phyloP scores from a whole-genome alignment of 2,113 vertebrate genomes.

The Phoenicopterus ruber region DNA sequence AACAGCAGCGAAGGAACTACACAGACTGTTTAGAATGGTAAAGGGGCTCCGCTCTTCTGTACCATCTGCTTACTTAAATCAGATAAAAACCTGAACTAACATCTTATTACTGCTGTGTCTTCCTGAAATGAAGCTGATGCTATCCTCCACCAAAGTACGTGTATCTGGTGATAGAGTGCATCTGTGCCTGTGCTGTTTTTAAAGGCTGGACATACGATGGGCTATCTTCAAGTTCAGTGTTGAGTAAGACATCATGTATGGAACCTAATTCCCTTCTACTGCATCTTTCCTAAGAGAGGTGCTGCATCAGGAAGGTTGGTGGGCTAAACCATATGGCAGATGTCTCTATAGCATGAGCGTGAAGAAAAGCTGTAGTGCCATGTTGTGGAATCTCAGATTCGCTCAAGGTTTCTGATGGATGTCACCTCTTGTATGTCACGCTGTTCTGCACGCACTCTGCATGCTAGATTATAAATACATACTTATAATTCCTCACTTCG shows the following conservation, averaged over 20 bases:
- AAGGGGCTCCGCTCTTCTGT: neutral
- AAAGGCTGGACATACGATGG: neutral
- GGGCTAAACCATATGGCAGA: neutral
- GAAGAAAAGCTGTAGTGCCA: neutral
- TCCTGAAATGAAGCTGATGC: neutral
- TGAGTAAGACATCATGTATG: neutral
- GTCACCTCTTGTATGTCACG: neutral
- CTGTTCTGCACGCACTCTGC: neutral
- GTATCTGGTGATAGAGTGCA: neutral
- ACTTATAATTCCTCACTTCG: neutral
- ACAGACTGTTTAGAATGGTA: neutral
- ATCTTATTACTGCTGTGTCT: neutral
- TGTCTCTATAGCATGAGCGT: neutral
- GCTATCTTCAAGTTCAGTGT: neutral
- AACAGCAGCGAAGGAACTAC: neutral
- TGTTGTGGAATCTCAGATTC: neutral
- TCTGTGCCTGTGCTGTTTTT: neutral
- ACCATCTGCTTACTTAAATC: neutral
- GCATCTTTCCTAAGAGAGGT: neutral
- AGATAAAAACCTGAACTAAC: neutral
- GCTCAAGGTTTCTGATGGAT: neutral
- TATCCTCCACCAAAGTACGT: neutral
- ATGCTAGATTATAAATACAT: neutral
- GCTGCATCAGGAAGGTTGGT: neutral
- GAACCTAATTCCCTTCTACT: neutral